Evolutionary conservation across 2,113 vertebrate species (phyloP), one percentile per base, ranked within the genome.

Genomic region (Phrynosoma blainvillii): DNA sequence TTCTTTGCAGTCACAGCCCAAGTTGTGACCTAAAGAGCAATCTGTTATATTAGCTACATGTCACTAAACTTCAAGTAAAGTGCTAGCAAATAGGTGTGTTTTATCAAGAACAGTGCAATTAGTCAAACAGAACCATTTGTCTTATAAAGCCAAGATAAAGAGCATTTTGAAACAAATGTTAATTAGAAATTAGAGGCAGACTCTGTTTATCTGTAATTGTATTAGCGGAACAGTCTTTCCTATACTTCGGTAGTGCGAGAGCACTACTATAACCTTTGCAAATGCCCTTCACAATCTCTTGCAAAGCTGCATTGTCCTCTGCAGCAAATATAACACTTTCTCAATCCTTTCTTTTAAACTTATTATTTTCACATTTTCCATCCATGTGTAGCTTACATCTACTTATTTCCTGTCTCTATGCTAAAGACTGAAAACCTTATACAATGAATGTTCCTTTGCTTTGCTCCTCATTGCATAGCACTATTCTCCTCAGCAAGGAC

Each of bases 181-280:
- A 54, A 84, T 84, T 84, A 84, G 68, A 74, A 84, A 36, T 18
- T 56, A 74, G 42, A 52, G 20, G 30, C 56, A 40, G 18, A 25
- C 27, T 52, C 42, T 70, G 16, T 84, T 73, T 84, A 84, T 84
- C 82, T 84, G 47, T 84, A 73, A 84, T 84, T 27, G 2, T 56
- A 84, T 56, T 84, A 71, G 25, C 82, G n/a, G 42, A 47, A 8
- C 14, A n/a, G 42, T 84, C 27, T 30, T 47, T 47, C 11, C 81
- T 52, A 6, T 65, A 40, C 80, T 42, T 16, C 4, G 16, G 23
- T 23, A 42, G n/a, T 36, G 32, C 21, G 27, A 40, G 11, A 42
- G 62, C 32, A 70, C 13, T 18, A 30, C 42, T 23, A 27, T 32
- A 84, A 74, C 30, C 70, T 74, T 84, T 54, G n/a, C 71, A n/a